phyloP scores from a whole-genome alignment of 1,140 invertebrate genomes.

The Centruroides vittatus region DNA sequence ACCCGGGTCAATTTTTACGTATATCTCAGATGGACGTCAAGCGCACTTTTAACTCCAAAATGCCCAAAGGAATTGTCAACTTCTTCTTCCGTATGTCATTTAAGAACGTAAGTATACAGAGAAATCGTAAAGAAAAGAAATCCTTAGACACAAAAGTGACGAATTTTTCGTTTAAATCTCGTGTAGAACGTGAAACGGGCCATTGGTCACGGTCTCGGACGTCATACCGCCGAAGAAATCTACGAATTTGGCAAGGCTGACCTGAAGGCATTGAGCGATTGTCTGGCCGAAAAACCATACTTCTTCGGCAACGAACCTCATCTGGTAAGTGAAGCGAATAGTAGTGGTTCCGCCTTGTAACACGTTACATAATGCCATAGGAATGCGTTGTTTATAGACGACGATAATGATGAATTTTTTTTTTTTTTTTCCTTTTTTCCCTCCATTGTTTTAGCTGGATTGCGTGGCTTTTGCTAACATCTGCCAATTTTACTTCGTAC shows the following conservation, averaged over 20 bases:
- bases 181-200: constrained; percentile 61
- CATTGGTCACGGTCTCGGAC: constrained; percentile 63
- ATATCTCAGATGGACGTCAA: constrained; percentile 83
- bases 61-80: constrained; percentile 76
- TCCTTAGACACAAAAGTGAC: constrained; percentile 4
- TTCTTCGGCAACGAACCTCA: constrained; percentile 87
- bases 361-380: too few species aligned
- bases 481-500: constrained; percentile 18
- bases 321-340: constrained; percentile 39
- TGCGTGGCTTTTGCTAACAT: constrained; percentile 21
- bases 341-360: too few species aligned
- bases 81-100: constrained; percentile 68
- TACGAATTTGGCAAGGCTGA: constrained; percentile 78
- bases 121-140: too few species aligned
- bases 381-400: too few species aligned
- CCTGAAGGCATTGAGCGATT: constrained; percentile 71
- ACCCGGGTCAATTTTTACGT: constrained; percentile 24
- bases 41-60: constrained; percentile 63
- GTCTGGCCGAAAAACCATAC: constrained; percentile 78
- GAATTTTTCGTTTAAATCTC: constrained; percentile 1
- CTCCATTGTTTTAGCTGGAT: constrained; percentile 15
- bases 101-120: constrained; percentile 22
- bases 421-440: too few species aligned
- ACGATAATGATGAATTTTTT: too few species aligned
- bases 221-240: constrained; percentile 77